phyloP scores from a whole-genome alignment of 2,797 vertebrate genomes.

The Neoniphon sammara region DNA sequence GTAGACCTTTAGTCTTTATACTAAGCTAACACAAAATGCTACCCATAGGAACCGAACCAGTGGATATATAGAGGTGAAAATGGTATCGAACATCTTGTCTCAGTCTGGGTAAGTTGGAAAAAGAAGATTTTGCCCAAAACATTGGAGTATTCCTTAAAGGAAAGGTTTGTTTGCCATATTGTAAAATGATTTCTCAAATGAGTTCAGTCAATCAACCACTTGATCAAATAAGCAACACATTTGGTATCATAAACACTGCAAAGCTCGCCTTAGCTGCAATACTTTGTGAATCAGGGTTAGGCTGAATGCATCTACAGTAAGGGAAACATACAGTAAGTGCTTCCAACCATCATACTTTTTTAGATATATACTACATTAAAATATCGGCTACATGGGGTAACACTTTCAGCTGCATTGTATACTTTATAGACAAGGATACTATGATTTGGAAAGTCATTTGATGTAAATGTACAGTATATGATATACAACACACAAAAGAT shows the following conservation, averaged over 20 bases:
- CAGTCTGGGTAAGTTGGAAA: too few relatives aligned
- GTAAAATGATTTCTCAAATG: neutral
- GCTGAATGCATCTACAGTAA: constrained; percentile 21
- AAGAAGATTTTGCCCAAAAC: too few relatives aligned
- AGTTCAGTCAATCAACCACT: neutral
- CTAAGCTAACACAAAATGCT: too few relatives aligned
- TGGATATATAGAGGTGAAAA: too few relatives aligned
- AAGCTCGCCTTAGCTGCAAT: constrained; percentile 6
- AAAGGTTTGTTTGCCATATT: neutral
- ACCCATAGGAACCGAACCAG: too few relatives aligned
- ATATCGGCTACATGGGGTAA: constrained; percentile 31
- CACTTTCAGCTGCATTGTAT: constrained; percentile 16
- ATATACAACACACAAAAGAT: constrained; percentile 38
- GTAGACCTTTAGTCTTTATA: too few relatives aligned
- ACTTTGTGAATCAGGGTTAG: constrained; percentile 4
- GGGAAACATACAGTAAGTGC: constrained; percentile 18
- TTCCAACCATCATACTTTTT: neutral
- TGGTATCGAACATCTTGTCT: too few relatives aligned
- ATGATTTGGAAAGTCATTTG: constrained; percentile 26
- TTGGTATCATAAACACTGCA: constrained; percentile 5
- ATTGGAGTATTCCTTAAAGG: too few relatives aligned
- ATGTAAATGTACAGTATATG: constrained; percentile 24
- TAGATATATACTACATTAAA: constrained; percentile 30
- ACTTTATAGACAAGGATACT: constrained; percentile 27
- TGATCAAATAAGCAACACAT: neutral